Evolutionary conservation across 2,113 vertebrate genomes (phyloP).

Genomic region (Corydoras maculifer): DNA sequence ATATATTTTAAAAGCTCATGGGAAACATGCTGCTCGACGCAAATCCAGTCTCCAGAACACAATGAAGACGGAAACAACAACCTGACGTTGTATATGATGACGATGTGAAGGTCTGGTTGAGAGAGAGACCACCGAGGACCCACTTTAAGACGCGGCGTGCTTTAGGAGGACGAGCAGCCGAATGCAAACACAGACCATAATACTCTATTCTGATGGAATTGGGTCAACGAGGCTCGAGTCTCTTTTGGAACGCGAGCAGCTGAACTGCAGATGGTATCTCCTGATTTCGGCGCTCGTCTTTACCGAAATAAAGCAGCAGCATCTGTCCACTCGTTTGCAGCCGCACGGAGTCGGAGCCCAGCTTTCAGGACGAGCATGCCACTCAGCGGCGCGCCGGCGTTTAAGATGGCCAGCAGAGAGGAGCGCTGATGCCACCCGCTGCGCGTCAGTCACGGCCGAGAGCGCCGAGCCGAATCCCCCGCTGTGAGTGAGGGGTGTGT

Average conservation of each 20-base stretch:
- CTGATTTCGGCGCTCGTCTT: neutral
- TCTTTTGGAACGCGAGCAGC: neutral
- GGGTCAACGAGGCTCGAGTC: constrained; percentile 14
- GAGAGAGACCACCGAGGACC: neutral
- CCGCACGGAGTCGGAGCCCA: neutral
- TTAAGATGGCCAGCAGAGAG: constrained; percentile 28
- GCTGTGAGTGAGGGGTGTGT: constrained; percentile 33
- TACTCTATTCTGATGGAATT: constrained; percentile 1
- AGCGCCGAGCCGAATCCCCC: constrained; percentile 31
- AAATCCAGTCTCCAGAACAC: too few relatives aligned
- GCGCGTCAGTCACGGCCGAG: constrained; percentile 38
- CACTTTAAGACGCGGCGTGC: neutral
- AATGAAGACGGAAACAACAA: too few relatives aligned
- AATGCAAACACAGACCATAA: neutral
- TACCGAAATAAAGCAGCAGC: constrained; percentile 26
- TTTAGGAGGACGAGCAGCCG: neutral
- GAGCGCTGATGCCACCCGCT: constrained; percentile 22
- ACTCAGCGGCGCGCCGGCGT: constrained; percentile 4
- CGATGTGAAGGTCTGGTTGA: too few relatives aligned
- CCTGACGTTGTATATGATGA: too few relatives aligned
- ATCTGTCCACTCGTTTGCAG: constrained; percentile 19
- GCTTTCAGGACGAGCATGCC: neutral
- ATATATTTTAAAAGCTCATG: too few relatives aligned
- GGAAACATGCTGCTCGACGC: too few relatives aligned
- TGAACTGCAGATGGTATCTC: constrained; percentile 19